These are phyloP conservation scores for Mormyrus iriodes DNA, from an alignment of 2,113 vertebrate species.

Conservation along the genomic window DNA sequence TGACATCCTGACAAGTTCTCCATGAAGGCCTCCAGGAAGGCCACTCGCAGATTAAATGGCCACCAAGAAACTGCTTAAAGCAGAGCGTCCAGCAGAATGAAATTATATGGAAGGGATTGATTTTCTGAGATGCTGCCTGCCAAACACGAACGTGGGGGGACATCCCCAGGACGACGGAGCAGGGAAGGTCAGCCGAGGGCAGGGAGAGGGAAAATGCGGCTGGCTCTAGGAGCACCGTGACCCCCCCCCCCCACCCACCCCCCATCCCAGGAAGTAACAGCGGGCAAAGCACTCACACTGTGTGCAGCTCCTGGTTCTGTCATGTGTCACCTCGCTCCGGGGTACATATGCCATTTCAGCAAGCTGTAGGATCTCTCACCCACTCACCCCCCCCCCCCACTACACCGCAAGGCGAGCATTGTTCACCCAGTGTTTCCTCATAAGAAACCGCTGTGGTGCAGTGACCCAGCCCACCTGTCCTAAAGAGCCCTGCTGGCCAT, in stretches of 20 bases:
- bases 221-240: background rate
- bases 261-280: background rate
- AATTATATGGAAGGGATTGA: conserved; percentile 8
- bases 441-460: background rate
- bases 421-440: background rate
- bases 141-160: too few relatives aligned
- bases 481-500: background rate
- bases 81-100: background rate
- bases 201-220: background rate
- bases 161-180: too few relatives aligned
- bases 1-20: background rate
- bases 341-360: background rate
- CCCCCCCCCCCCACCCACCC: background rate
- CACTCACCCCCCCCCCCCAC: background rate
- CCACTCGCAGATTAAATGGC: conserved; percentile 1
- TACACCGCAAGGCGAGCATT: too few relatives aligned
- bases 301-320: background rate
- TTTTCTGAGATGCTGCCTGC: background rate
- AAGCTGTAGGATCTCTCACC: background rate
- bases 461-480: background rate
- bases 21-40: background rate
- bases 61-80: background rate
- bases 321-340: background rate
- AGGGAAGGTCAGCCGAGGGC: too few relatives aligned
- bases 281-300: background rate